Percentiles rank a stretch among this genome's conserved stretches.
Conservation (phyloP, 2,888 invertebrate species). For the Caenorhabditis parvicauda region DNA sequence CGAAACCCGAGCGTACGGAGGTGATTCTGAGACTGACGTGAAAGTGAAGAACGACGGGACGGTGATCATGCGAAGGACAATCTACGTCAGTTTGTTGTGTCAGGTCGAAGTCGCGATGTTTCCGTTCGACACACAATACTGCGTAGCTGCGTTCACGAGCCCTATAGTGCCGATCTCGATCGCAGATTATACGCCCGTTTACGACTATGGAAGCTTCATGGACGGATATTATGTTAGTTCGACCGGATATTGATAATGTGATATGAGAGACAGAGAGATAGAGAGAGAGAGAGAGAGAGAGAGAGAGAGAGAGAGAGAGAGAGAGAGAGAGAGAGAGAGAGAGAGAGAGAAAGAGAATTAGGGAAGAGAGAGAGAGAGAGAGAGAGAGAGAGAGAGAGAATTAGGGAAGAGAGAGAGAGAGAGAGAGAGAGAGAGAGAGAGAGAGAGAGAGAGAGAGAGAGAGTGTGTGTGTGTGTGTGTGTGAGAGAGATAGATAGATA, state of each 20-base stretch:
- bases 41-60: too few species aligned
- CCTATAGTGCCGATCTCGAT: background rate
- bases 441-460: slow-evolving; percentile 2
- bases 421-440: slow-evolving; percentile 3
- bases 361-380: slow-evolving; percentile 3
- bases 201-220: too few species aligned
- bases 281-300: too few species aligned
- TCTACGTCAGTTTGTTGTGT: background rate
- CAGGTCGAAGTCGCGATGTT: background rate
- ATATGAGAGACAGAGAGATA: too few species aligned
- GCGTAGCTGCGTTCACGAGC: background rate
- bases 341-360: slow-evolving; percentile 13
- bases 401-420: too few species aligned
- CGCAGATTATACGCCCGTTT: background rate
- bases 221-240: too few species aligned
- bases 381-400: slow-evolving; percentile 4
- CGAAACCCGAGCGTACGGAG: too few species aligned
- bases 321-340: slow-evolving; percentile 5
- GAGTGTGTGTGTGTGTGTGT: background rate
- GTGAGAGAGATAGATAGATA: too few species aligned
- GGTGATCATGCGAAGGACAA: background rate
- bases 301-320: too few species aligned
- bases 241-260: too few species aligned
- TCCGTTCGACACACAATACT: slow-evolving; percentile 3
- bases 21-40: too few species aligned